Evolutionary conservation across 2,888 invertebrate genomes (phyloP).

Genomic region (Dendrolimus houi): DNA sequence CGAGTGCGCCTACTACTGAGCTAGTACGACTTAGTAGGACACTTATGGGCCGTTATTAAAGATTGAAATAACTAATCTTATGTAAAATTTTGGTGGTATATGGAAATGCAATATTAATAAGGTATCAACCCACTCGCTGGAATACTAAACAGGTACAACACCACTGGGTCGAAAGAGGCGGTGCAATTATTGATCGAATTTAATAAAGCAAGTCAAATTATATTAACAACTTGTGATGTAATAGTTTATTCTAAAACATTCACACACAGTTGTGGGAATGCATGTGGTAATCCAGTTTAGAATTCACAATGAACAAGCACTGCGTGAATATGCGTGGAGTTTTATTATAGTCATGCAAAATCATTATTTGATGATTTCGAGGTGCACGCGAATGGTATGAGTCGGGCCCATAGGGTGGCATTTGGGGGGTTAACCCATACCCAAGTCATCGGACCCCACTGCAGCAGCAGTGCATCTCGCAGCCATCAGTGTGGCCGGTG

Average conservation of each 20-base stretch:
- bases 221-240: constrained; percentile 48
- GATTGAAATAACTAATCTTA: too few relatives aligned
- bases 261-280: constrained; percentile 14
- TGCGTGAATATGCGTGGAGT: constrained; percentile 24
- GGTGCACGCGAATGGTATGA: constrained; percentile 57
- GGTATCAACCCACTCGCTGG: background rate
- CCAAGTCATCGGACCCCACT: constrained; percentile 36
- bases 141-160: constrained; percentile 7
- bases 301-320: constrained; percentile 19
- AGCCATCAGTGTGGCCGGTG: constrained; percentile 72
- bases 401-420: constrained; percentile 18
- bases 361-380: constrained; percentile 75
- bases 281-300: constrained; percentile 14
- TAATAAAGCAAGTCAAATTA: constrained; percentile 35
- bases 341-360: constrained; percentile 71
- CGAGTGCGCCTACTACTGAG: too few relatives aligned
- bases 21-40: too few relatives aligned
- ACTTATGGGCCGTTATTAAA: too few relatives aligned
- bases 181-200: constrained; percentile 40
- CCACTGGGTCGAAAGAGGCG: constrained; percentile 4
- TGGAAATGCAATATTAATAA: background rate
- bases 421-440: constrained; percentile 41
- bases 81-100: too few relatives aligned
- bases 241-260: constrained; percentile 53
- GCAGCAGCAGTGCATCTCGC: constrained; percentile 61